Base-by-base conservation (phyloP, 2,888 invertebrate genomes). In the Noctua pronuba region DNA sequence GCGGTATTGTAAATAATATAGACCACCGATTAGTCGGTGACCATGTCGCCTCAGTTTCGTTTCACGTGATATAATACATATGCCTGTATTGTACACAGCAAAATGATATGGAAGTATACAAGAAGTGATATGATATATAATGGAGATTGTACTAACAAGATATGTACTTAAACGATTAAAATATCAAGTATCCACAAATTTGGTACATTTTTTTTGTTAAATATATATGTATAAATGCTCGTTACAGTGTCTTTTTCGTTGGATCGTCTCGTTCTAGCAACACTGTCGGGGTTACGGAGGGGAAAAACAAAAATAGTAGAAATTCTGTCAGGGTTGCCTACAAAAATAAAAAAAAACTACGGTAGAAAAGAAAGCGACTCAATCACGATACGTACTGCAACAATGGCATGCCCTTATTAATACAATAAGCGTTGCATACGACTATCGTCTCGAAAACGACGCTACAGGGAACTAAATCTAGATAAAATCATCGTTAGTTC, bases 381-480 rank as follows among this genome's bases (percentile, higher is more conserved):
- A 93, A 94, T 94, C 96, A 96, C 96, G 96, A 96, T 94, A 93
- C 94, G 96, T 96, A 96, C 95, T 96, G 96, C 96, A 96, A 96
- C 96, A 93, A 94, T 93, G 95, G 95, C 94, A 94, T 92, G 94
- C 95, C 95, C 96, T 95, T 96, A 96, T 96, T 94, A 91, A 94
- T 95, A 95, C 95, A 96, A 96, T 96, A 96, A 96, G 96, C 96
- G 96, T 96, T 96, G 96, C 96, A 96, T 96, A 96, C 96, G 95
- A 93, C 88, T 91, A 94, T 96, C 96, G 96, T 94, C 91, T 90
- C 44, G 77, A 80, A 85, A 75, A 80, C 67, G 75, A 86, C 92
- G 94, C 95, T 95, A 94, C 89, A 89, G 90, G 88, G 93, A 94
- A 94, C 95, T 94, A 94, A 93, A 88, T 64, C 82, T 78, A 75